These are phyloP conservation scores for western clawed frog (Xenopus tropicalis) DNA, from an alignment of 2,113 vertebrate genomes.

Conservation along the genomic window DNA sequence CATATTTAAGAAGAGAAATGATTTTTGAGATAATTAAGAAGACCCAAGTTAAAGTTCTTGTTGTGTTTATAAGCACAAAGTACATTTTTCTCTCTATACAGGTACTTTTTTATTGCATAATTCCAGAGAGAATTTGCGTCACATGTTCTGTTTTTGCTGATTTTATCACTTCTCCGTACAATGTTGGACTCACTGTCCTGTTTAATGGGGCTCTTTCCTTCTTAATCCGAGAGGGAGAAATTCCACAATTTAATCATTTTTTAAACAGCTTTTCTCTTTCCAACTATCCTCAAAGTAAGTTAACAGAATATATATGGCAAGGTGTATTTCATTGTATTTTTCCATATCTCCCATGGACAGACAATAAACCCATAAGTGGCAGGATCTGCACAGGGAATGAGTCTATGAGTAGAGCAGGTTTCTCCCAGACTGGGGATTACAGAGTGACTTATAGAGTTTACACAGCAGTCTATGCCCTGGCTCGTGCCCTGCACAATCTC, in stretches of 20 bases:
- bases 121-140: neutral
- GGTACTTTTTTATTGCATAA: too few relatives aligned
- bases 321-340: neutral
- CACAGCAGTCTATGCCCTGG: slow-evolving; percentile 1
- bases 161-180: too few relatives aligned
- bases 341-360: neutral
- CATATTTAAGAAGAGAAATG: neutral
- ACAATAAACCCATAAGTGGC: neutral
- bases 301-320: neutral
- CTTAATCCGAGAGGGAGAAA: neutral
- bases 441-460: neutral
- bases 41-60: neutral
- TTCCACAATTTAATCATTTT: neutral
- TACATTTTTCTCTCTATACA: neutral
- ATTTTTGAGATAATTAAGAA: neutral
- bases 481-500: neutral
- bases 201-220: neutral
- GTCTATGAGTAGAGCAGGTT: neutral
- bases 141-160: neutral
- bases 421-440: neutral
- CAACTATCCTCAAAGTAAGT: neutral
- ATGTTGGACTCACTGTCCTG: neutral
- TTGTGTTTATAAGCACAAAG: neutral
- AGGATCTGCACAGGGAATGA: neutral
- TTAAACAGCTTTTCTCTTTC: neutral